These are phyloP conservation scores for Eriocheir sinensis DNA, from an alignment of 1,140 invertebrate genomes.

Conservation along the genomic window DNA sequence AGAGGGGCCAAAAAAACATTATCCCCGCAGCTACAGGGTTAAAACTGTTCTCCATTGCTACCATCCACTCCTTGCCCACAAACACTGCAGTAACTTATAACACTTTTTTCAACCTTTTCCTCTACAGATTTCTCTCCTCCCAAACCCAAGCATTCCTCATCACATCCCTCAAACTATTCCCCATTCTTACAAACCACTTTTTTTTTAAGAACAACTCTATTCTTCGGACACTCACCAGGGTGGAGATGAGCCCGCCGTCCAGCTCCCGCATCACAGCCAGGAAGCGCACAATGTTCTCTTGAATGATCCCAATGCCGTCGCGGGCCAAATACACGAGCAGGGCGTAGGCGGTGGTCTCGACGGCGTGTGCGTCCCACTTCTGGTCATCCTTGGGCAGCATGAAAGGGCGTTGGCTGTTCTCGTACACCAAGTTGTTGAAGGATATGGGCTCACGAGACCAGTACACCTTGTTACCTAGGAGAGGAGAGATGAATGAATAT, in stretches of 20 bases:
- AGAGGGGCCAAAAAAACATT: too few species aligned
- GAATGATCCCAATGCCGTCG: conserved; percentile 81
- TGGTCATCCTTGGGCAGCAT: conserved; percentile 81
- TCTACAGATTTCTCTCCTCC: not conserved
- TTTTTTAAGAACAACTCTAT: too few species aligned
- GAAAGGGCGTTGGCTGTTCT: conserved; percentile 83
- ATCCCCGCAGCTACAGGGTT: too few species aligned
- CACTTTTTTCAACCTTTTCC: not conserved
- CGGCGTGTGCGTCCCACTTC: conserved; percentile 82
- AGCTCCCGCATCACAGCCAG: conserved; percentile 84
- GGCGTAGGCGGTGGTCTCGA: conserved; percentile 86
- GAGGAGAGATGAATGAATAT: too few species aligned
- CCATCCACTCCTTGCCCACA: too few species aligned
- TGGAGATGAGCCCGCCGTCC: conserved; percentile 84
- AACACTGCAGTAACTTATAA: not conserved
- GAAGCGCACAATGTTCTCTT: conserved; percentile 84
- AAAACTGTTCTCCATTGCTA: too few species aligned
- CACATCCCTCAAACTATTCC: too few species aligned
- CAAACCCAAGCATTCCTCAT: too few species aligned
- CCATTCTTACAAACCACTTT: too few species aligned
- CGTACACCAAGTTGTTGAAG: conserved; percentile 81
- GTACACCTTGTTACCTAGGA: conserved; percentile 82
- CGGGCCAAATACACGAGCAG: conserved; percentile 83
- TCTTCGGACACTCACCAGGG: conserved; percentile 82
- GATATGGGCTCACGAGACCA: conserved; percentile 82